Base-by-base conservation (phyloP, 2,888 invertebrate species). In the Athalia circularis region DNA sequence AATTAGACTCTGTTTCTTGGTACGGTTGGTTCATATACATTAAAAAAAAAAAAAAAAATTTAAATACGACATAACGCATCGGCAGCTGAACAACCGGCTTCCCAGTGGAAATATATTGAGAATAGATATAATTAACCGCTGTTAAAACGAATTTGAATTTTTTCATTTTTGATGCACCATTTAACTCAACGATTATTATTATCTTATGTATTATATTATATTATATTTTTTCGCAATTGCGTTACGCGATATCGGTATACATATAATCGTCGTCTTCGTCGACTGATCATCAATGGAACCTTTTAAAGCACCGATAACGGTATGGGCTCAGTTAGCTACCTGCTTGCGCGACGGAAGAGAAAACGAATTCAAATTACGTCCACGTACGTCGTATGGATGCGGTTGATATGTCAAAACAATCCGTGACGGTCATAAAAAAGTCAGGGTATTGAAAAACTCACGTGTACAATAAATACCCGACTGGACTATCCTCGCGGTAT, bases 301-400 rank as follows among this genome's bases (percentile, higher is more conserved):
- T 72, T 72, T 72, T 9, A 72, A 29, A 72, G 70, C 57, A 72
- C 59, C 59, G 70, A 72, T 72, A 72, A 72, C 70, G 70, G 70
- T 8, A 72, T 29, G 57, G 57, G 11, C 47, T 47, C 29, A 29
- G 29, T 29, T 47, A 13, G 29, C 29, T 29, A 29, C 29, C 29
- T 47, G 7, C 70, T 59, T 57, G 13, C 57, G 43, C 54, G 54
- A 54, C 54, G 70, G 9, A 59, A 72, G 70, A 72, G 59, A 43
- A 43, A 59, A 72, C 13, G 59, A 59, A 72, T 72, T 72, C 45
- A 57, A 72, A 72, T 43, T 72, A 15, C 72, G 57, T 72, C 47
- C 72, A 72, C 72, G 72, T 72, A 29, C 59, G 72, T 72, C 47
- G 9, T 11, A 54, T 54, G 29, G 29, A 29, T 54, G 54, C 47